Conservation (phyloP, 2,888 invertebrate species). For the Drosophila stalkeri region DNA sequence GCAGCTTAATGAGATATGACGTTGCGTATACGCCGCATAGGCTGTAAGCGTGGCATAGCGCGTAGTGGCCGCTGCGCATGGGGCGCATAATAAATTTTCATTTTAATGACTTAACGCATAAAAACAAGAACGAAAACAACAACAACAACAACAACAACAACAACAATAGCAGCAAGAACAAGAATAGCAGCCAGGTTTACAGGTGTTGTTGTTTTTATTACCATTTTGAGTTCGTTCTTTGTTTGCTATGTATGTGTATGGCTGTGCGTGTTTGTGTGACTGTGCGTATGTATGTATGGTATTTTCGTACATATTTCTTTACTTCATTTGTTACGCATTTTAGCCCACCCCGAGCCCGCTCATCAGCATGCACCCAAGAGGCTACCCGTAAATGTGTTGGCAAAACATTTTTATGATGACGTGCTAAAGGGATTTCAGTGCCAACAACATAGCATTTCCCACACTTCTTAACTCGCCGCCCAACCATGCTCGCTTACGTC, state of each 20-base stretch:
- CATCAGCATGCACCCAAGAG: constrained; percentile 58
- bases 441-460: not conserved
- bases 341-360: not conserved
- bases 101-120: constrained; percentile 79
- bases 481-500: constrained; percentile 9
- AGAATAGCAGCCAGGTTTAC: constrained; percentile 54
- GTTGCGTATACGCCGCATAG: constrained; percentile 64
- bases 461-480: not conserved
- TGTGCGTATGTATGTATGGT: constrained; percentile 26
- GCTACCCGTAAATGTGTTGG: constrained; percentile 72
- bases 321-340: constrained; percentile 77
- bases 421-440: constrained; percentile 74
- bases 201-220: constrained; percentile 75
- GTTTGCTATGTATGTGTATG: constrained; percentile 17
- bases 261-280: not conserved
- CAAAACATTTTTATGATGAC: constrained; percentile 79
- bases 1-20: constrained; percentile 71
- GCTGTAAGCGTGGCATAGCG: constrained; percentile 32
- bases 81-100: constrained; percentile 81
- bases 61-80: constrained; percentile 30
- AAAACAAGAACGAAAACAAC: constrained; percentile 58
- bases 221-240: constrained; percentile 52
- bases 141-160: constrained; percentile 29
- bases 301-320: constrained; percentile 63
- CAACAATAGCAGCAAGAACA: constrained; percentile 41